Conservation (phyloP, 2,797 vertebrate genomes). For the Odontamblyopus lacepedii region DNA sequence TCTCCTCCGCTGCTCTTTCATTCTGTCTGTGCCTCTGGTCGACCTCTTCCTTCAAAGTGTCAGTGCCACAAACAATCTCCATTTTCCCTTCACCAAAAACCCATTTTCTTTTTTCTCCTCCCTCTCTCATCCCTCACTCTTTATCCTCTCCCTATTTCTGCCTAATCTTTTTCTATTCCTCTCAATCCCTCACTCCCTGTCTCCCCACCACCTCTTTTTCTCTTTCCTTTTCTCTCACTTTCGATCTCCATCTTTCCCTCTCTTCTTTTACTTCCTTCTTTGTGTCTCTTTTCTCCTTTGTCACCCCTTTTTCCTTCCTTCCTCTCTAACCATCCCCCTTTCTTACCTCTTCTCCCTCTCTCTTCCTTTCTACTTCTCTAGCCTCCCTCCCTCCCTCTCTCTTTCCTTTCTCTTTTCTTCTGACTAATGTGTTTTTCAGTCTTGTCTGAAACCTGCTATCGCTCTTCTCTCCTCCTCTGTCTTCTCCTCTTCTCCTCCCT, state of each 20-base stretch:
- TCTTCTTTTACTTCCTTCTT: no score
- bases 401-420: neutral
- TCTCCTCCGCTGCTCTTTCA: slow-evolving; percentile 15
- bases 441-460: slow-evolving; percentile 11
- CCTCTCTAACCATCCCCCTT: neutral
- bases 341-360: neutral
- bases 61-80: slow-evolving; percentile 17
- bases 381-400: neutral
- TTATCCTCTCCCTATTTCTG: neutral
- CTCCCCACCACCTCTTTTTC: no score
- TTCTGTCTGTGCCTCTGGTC: slow-evolving; percentile 35
- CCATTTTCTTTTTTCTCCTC: neutral
- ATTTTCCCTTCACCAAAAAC: slow-evolving; percentile 1
- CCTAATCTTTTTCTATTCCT: neutral
- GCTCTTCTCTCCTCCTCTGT: no score
- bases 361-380: neutral
- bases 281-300: no score
- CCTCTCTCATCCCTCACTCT: neutral
- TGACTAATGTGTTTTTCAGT: slow-evolving; percentile 34
- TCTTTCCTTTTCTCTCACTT: neutral
- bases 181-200: neutral
- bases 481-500: no score
- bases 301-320: neutral
- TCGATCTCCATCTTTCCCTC: no score
- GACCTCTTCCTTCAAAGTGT: slow-evolving; percentile 37